phyloP scores from a whole-genome alignment of 2,113 vertebrate genomes.

The Sitta europaea region DNA sequence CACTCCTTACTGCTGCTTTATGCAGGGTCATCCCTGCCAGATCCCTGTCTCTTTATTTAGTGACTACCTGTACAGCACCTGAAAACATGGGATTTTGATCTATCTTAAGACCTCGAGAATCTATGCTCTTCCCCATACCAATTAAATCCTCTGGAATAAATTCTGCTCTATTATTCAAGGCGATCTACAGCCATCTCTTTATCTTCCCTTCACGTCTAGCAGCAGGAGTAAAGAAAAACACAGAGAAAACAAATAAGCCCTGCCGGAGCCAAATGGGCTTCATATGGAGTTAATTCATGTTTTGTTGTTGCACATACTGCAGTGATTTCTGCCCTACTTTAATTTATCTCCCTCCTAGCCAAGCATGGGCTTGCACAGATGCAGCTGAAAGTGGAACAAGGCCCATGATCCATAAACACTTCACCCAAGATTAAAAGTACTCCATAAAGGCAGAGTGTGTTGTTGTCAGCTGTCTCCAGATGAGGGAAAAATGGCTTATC shows the following conservation, averaged over 20 bases:
- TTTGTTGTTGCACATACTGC: not conserved
- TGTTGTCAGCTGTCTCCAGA: slow-evolving; percentile 25
- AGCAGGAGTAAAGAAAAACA: not conserved
- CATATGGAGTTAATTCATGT: slow-evolving; percentile 32
- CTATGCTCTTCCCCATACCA: not conserved
- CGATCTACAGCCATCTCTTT: not conserved
- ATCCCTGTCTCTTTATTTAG: not conserved
- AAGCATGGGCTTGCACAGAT: not conserved
- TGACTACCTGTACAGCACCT: not conserved
- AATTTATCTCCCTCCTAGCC: not conserved
- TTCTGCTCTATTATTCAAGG: not conserved
- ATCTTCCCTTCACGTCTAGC: not conserved
- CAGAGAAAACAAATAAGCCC: slow-evolving; percentile 4
- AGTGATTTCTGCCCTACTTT: not conserved
- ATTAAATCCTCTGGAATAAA: not conserved
- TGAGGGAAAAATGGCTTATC: not conserved
- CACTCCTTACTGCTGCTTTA: not conserved
- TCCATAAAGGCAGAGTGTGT: not conserved
- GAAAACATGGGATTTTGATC: not conserved
- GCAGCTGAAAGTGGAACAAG: not conserved
- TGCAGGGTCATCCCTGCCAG: not conserved
- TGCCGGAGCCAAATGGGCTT: not conserved
- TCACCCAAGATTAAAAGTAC: slow-evolving; percentile 7
- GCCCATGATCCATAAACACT: not conserved
- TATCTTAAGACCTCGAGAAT: not conserved